A percentile compares a stretch with the other conserved stretches of the same genome.
Evolutionary conservation across 2,888 invertebrate species (phyloP).

Genomic region (Octonoba sinensis): DNA sequence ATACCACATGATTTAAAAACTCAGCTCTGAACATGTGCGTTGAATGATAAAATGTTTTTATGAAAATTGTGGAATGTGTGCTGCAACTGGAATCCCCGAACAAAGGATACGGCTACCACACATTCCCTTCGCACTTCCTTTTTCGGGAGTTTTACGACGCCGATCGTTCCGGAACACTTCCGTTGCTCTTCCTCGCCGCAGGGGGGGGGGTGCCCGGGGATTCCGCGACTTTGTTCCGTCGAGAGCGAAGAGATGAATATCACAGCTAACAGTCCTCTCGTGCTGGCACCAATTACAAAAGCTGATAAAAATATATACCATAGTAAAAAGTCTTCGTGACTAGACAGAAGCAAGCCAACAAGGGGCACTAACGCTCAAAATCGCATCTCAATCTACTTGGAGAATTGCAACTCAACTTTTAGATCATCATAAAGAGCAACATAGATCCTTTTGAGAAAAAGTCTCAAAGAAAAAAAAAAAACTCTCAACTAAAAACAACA

Average conservation of each 20-base stretch:
- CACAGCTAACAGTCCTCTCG: conserved; percentile 61
- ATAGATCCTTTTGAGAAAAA: conserved; percentile 25
- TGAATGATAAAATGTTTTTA: conserved; percentile 53
- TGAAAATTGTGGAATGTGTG: conserved; percentile 52
- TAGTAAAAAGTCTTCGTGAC: conserved; percentile 61
- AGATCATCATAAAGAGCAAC: conserved; percentile 6
- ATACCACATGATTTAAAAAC: conserved; percentile 54
- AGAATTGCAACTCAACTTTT: conserved; percentile 1
- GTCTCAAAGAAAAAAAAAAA: conserved; percentile 25
- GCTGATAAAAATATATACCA: conserved; percentile 62
- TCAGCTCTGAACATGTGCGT: conserved; percentile 46
- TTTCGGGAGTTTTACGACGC: conserved; percentile 7
- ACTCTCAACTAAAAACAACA: conserved; percentile 23
- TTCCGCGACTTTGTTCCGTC: conserved; percentile 48
- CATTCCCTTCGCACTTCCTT: neutral
- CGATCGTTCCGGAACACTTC: conserved; percentile 15
- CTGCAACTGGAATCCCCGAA: conserved; percentile 35
- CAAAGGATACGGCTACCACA: conserved; percentile 27
- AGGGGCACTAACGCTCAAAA: conserved; percentile 53
- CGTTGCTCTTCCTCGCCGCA: conserved; percentile 5
- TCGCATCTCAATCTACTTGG: neutral
- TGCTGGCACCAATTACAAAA: conserved; percentile 61
- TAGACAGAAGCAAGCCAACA: conserved; percentile 61
- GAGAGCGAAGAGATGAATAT: conserved; percentile 59
- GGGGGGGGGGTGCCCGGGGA: conserved; percentile 10